A percentile compares a stretch with the other conserved stretches of the same genome.
Evolutionary conservation across 1,140 invertebrate genomes (phyloP).

Genomic region (Meloidogyne floridensis): DNA sequence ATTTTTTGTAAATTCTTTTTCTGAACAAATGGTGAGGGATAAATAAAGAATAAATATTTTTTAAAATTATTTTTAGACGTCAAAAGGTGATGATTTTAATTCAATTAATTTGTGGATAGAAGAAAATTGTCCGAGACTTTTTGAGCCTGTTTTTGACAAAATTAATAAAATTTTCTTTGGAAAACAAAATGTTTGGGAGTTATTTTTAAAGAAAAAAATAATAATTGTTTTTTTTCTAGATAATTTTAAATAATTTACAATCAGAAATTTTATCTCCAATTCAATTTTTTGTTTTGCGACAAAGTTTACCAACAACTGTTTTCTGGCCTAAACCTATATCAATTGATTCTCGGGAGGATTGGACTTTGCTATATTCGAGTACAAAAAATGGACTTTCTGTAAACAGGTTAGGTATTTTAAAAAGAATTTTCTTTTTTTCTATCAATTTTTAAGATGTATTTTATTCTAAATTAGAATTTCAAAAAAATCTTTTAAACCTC

Average conservation of each 20-base stretch:
- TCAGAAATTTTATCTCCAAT: conserved; percentile 37
- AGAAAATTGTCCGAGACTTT: conserved; percentile 31
- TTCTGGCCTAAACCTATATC: conserved; percentile 34
- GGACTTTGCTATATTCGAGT: conserved; percentile 26
- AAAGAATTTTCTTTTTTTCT: not conserved
- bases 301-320: conserved; percentile 30
- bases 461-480: conserved; percentile 27
- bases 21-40: conserved; percentile 34
- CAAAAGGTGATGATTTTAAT: conserved; percentile 18
- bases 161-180: conserved; percentile 20
- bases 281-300: conserved; percentile 46
- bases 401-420: not conserved
- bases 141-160: conserved; percentile 23
- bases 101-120: conserved; percentile 28
- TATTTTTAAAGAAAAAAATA: not conserved
- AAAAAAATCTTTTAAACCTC: no score
- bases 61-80: conserved; percentile 14
- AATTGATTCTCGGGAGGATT: conserved; percentile 11
- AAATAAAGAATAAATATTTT: not conserved
- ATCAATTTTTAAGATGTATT: not conserved
- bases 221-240: not conserved
- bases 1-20: conserved; percentile 27
- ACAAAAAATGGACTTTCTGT: conserved; percentile 29
- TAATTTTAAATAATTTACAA: conserved; percentile 14
- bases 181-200: not conserved